Evolutionary conservation across 2,797 vertebrate genomes (phyloP), one percentile per base, ranked within the genome.

Genomic region (Sphenopsis melanotis): DNA sequence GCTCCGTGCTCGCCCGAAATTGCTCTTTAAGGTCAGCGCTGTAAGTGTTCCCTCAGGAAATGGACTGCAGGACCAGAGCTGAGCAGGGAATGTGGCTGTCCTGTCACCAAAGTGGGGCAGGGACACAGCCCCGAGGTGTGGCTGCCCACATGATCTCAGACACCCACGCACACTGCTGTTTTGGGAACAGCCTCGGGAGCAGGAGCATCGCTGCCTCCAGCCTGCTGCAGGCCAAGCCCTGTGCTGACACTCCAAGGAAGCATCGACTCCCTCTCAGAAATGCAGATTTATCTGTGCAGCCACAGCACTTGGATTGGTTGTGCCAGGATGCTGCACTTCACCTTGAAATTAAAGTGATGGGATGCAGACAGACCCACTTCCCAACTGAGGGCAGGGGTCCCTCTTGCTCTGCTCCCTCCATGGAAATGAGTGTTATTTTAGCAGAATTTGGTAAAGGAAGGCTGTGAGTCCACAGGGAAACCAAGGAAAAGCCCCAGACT

Each of bases 1-100:
- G 96, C 97, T 97, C 96, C 24, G 39, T 68, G 94, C 95, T 96
- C 56, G 95, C 95, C 96, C 79, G 6, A 94, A 98, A 98, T 97
- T 97, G 96, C 94, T 98, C 97, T 97, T 97, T 96, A 97, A 98
- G 98, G 98, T 98, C 97, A 98, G 75, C 1, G 19, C 93, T 39
- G 10, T 71, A 93, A 98, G 92, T 46, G 92, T 78, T 97, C 96
- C 96, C 94, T 36, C 6, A 20, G 85, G 97, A 72, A 96, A 34
- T 6, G 84, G 83, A 83, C 83, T 83, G 34, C 2, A 17, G 90
- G 86, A 87, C 59, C 46, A 93, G 94, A 34, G 88, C 19, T 0
- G 8, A 32, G 41, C 1, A 1, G 76, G 55, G 57, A 86, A 19
- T 0, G 2, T 0, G 2, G 20, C 61, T 78, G 30, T 23, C 23